A percentile compares a stretch with the other conserved stretches of the same genome.
Conservation (phyloP, 2,113 vertebrate genomes). For the Ictidomys tridecemlineatus region DNA sequence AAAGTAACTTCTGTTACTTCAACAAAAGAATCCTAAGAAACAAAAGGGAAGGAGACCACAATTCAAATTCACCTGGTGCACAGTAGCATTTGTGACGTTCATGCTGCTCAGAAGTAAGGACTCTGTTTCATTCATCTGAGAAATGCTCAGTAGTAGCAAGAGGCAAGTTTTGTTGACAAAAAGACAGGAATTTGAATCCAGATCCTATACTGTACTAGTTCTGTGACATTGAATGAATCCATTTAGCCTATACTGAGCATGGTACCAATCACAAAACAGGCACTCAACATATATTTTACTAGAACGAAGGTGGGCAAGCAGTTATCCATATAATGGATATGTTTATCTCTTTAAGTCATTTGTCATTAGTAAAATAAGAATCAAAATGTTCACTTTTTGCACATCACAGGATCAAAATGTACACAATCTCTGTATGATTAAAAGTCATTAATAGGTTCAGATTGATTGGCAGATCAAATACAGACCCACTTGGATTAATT, state of each 20-base stretch:
- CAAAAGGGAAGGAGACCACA: neutral
- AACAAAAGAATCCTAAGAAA: neutral
- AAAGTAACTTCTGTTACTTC: neutral
- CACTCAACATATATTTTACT: neutral
- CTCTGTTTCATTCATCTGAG: neutral
- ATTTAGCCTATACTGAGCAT: neutral
- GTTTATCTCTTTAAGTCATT: neutral
- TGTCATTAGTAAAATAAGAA: neutral
- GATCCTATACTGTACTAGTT: neutral
- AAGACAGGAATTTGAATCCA: neutral
- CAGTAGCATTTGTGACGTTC: neutral
- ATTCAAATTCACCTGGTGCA: neutral
- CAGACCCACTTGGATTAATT: neutral
- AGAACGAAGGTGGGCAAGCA: neutral
- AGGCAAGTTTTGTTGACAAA: neutral
- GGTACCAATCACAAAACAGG: neutral
- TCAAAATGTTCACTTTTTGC: neutral
- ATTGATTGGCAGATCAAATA: neutral
- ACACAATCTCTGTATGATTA: neutral
- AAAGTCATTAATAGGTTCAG: neutral
- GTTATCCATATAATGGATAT: neutral
- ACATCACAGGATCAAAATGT: neutral
- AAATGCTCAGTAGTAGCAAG: neutral
- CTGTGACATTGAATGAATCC: neutral
- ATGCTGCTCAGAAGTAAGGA: neutral